These are phyloP conservation scores for Amorpha juglandis DNA, from an alignment of 2,888 invertebrate species.

Conservation along the genomic window DNA sequence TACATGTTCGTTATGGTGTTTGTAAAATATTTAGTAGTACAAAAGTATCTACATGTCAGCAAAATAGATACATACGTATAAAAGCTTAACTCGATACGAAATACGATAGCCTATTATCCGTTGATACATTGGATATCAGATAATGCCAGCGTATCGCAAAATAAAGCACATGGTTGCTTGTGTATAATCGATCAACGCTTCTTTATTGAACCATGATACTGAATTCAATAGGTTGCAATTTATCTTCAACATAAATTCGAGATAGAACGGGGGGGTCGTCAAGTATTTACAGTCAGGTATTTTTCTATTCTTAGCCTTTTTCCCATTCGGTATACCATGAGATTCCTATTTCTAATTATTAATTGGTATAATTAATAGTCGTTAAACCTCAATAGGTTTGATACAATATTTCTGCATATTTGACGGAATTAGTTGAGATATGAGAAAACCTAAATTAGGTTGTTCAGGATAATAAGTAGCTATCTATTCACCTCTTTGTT, in stretches of 20 bases:
- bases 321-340: not conserved
- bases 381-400: not conserved
- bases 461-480: no score
- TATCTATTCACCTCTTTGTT: no score
- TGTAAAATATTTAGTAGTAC: no score
- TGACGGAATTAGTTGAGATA: no score
- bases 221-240: conserved; percentile 17
- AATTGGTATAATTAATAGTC: no score
- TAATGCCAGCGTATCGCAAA: conserved; percentile 20
- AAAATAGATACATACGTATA: not conserved
- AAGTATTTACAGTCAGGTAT: conserved; percentile 11
- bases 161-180: conserved; percentile 9
- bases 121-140: conserved; percentile 12
- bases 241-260: not conserved
- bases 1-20: no score
- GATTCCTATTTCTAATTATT: not conserved
- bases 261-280: not conserved
- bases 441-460: no score
- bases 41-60: not conserved
- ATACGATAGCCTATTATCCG: conserved; percentile 16
- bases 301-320: not conserved
- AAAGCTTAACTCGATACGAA: not conserved
- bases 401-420: not conserved
- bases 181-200: conserved; percentile 25
- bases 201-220: conserved; percentile 1